Evolutionary conservation across 1,140 invertebrate species (phyloP), one percentile per base, ranked within the genome.

Genomic region (Drosophila insularis): DNA sequence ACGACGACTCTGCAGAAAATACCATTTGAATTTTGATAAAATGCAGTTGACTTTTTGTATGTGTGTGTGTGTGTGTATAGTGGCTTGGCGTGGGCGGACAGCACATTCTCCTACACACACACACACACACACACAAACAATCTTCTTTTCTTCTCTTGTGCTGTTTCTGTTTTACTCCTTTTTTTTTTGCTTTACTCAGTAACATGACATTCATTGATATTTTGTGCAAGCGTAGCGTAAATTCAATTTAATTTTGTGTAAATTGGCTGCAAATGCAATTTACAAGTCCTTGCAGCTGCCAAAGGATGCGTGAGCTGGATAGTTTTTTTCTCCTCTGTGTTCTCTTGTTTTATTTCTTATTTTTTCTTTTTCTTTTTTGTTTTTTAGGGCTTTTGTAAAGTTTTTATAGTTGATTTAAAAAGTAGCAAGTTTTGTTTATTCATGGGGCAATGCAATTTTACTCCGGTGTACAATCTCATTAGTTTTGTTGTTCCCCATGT

Each of bases 11-110:
- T 62, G 68, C 76, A 60, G 70, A 84, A 80, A 80, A 89, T 89
- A 80, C 70, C 69, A 89, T 89, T 89, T 89, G 80, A 89, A 89
- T 89, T 89, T 89, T 89, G 84, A 89, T 89, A 84, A 80, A 87
- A 84, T 89, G 80, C 76, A 87, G 84, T 80, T 78, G 73, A 86
- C 72, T 80, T 74, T 85, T 73, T 80, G 80, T 67, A 63, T 37
- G 8, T 50, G 17, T 50, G 32, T 8, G 8, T 35, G 32, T 35
- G 32, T 35, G 32, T 35, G 32, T 35, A 8, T 35, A 8, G 11
- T 50, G 43, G 7, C 32, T 10, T 50, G 17, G 43, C 43, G 68
- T 64, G 37, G 21, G 21, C 7, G 64, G 53, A 17, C 14, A 58
- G 55, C 7, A 21, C 61, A 46, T 61, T 23, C 60, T 35, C 27